Percentiles rank a stretch among this genome's conserved stretches.
phyloP scores from a whole-genome alignment of 2,797 vertebrate genomes.

The Manis crassicaudata region DNA sequence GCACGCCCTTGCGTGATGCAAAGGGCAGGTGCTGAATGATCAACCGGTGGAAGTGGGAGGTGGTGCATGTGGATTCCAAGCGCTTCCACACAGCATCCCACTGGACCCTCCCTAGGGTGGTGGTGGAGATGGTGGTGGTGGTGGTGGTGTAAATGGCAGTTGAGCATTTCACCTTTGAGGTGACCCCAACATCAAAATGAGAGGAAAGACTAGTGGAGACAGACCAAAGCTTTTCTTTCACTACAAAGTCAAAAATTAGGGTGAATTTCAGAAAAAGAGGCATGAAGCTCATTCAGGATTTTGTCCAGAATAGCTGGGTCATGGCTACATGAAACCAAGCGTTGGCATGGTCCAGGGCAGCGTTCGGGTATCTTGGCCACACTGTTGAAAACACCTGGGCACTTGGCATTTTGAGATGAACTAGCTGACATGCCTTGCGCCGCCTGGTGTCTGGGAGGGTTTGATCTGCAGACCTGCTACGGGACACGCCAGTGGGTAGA shows the following conservation, averaged over 20 bases:
- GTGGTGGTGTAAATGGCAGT: not conserved
- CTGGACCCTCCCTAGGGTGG: not conserved
- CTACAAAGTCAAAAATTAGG: not conserved
- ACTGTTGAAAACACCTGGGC: not conserved
- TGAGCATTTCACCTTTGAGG: not conserved
- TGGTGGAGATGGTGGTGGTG: not conserved
- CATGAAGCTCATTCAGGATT: not conserved
- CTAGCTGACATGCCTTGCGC: not conserved
- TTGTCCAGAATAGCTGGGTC: not conserved
- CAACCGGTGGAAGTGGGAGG: not conserved
- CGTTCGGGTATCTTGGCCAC: not conserved
- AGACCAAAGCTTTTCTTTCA: not conserved
- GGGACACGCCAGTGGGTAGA: not conserved
- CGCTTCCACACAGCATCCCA: not conserved
- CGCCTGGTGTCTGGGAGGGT: not conserved
- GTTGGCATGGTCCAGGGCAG: not conserved
- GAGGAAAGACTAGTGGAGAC: not conserved
- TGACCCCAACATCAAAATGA: not conserved
- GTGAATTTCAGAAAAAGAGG: constrained; percentile 1
- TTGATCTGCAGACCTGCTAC: not conserved
- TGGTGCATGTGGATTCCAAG: not conserved
- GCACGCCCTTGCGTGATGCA: rapidly evolving
- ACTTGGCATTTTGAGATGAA: not conserved
- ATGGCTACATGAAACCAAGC: not conserved
- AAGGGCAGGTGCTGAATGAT: not conserved